These are phyloP conservation scores for Meteorus colon DNA, from an alignment of 2,888 invertebrate species.

Conservation along the genomic window DNA sequence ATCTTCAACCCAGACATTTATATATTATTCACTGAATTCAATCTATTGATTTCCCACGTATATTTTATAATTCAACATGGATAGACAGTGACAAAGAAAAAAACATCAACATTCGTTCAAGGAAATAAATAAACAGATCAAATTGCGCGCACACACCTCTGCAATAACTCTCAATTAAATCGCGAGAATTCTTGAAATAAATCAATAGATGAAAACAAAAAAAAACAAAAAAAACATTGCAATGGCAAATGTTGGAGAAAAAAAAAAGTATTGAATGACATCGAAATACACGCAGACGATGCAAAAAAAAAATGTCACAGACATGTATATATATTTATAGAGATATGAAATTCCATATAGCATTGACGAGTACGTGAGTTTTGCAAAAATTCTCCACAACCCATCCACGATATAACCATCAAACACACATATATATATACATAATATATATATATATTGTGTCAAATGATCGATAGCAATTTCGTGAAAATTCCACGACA, in stretches of 20 bases:
- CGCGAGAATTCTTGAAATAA: background rate
- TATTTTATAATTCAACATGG: no score
- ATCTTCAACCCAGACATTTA: no score
- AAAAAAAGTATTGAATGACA: background rate
- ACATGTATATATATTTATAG: background rate
- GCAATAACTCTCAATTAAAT: no score
- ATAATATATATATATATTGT: conserved; percentile 38
- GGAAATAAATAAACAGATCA: no score
- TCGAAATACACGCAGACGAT: background rate
- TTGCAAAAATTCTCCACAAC: conserved; percentile 8
- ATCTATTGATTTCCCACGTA: no score
- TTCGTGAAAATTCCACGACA: conserved; percentile 47
- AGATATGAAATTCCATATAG: conserved; percentile 3
- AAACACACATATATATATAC: conserved; percentile 10
- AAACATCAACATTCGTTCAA: no score
- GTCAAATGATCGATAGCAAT: conserved; percentile 52
- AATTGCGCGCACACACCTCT: no score
- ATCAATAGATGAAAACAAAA: background rate
- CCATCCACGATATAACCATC: conserved; percentile 6
- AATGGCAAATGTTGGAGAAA: background rate
- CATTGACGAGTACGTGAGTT: conserved; percentile 25
- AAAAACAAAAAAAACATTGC: background rate
- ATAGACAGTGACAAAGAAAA: no score
- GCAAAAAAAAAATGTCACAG: background rate
- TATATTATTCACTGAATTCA: no score